Percentiles rank a stretch among this genome's conserved stretches.
phyloP scores from a whole-genome alignment of 2,113 vertebrate genomes.

The Chaetops frenatus region DNA sequence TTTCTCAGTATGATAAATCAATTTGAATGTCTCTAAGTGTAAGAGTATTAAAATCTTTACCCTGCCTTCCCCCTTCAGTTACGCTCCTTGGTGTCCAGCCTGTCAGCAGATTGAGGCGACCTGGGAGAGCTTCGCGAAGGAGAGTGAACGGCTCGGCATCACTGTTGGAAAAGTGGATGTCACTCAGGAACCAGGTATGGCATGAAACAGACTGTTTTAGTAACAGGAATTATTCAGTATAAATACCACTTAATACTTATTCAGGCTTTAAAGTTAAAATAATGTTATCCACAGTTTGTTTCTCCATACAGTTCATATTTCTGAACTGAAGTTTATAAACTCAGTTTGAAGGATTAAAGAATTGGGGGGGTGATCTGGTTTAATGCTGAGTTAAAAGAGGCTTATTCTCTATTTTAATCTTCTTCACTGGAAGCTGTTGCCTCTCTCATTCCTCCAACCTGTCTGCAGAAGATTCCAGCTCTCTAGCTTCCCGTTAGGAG shows the following conservation, averaged over 20 bases:
- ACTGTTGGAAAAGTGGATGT: slow-evolving; percentile 82
- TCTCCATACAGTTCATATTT: background rate
- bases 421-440: background rate
- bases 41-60: background rate
- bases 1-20: background rate
- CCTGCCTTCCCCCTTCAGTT: slow-evolving; percentile 61
- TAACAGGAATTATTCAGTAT: background rate
- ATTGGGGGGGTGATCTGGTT: background rate
- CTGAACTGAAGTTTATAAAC: background rate
- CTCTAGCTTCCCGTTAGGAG: background rate
- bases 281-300: background rate
- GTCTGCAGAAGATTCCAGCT: background rate
- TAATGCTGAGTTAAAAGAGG: background rate
- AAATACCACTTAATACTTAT: background rate
- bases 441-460: background rate
- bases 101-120: slow-evolving; percentile 82
- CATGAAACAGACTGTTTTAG: background rate
- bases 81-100: slow-evolving; percentile 86
- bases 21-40: background rate
- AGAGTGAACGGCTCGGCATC: slow-evolving; percentile 69
- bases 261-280: background rate
- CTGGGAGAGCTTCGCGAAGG: slow-evolving; percentile 80
- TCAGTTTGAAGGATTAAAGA: background rate
- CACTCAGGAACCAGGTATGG: slow-evolving; percentile 83
- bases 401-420: slow-evolving; percentile 19